Evolutionary conservation across 2,888 invertebrate genomes (phyloP).

Genomic region (Dynastes grantii): DNA sequence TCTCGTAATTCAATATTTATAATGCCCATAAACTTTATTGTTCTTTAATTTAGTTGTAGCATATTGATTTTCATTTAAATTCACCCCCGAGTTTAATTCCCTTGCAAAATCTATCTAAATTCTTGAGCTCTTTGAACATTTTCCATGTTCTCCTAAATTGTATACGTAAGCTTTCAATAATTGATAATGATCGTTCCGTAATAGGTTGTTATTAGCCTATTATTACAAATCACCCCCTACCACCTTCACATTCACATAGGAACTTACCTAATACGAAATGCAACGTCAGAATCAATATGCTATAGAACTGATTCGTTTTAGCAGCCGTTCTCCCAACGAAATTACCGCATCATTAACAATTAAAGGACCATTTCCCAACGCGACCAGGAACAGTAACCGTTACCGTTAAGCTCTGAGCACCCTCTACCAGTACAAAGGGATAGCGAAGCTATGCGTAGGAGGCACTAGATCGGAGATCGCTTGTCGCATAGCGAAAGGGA

Average conservation of each 20-base stretch:
- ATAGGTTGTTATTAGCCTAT: neutral
- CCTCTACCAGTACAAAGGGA: no score
- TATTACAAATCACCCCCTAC: conserved; percentile 11
- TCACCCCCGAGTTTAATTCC: no score
- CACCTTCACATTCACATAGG: neutral
- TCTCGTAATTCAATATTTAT: no score
- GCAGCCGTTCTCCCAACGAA: neutral
- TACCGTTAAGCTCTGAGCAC: conserved; percentile 7
- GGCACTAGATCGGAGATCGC: no score
- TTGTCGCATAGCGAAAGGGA: neutral
- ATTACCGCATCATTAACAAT: conserved; percentile 31
- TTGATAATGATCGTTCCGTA: neutral
- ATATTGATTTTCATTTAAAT: no score
- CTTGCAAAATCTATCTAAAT: no score
- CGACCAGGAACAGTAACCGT: conserved; percentile 20
- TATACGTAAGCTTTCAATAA: neutral
- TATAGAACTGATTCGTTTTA: conserved; percentile 1
- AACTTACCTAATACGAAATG: neutral
- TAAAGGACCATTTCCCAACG: conserved; percentile 10
- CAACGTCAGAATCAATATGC: conserved; percentile 9
- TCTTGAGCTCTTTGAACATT: no score
- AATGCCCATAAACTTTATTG: no score
- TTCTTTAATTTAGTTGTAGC: no score
- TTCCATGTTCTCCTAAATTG: neutral
- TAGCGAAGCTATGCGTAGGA: no score